These are phyloP conservation scores for Cybosia mesomella DNA, from an alignment of 2,888 invertebrate species.

Conservation along the genomic window DNA sequence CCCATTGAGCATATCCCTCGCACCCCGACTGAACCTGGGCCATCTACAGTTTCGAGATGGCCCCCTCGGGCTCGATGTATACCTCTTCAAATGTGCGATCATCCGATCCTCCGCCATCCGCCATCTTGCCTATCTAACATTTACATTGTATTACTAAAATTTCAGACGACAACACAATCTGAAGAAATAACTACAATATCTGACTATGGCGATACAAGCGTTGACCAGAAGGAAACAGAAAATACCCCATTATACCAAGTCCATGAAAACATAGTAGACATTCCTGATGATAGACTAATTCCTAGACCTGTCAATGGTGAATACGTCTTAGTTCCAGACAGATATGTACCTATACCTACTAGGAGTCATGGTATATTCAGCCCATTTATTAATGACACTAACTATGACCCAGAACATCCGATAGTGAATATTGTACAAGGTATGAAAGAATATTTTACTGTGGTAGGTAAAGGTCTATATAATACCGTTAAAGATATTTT, in stretches of 20 bases:
- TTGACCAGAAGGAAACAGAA: background rate
- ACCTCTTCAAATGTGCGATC: too few species aligned
- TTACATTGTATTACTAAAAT: background rate
- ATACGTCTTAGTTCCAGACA: conserved; percentile 45
- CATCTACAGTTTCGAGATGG: too few species aligned
- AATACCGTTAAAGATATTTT: conserved; percentile 18
- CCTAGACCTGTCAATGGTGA: conserved; percentile 59
- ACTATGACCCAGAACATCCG: background rate
- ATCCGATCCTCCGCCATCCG: too few species aligned
- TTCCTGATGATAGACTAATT: conserved; percentile 63
- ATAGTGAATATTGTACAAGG: conserved; percentile 45
- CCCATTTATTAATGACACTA: background rate
- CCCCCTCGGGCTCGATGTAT: too few species aligned
- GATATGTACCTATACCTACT: too few species aligned
- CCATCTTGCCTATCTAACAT: background rate
- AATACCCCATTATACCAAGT: conserved; percentile 62
- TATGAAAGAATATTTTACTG: conserved; percentile 57
- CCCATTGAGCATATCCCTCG: too few species aligned
- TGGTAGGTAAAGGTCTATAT: conserved; percentile 55
- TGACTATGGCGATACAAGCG: background rate
- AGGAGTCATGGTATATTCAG: background rate
- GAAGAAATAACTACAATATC: background rate
- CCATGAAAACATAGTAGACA: conserved; percentile 68
- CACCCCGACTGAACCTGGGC: too few species aligned
- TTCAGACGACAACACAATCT: background rate